Evolutionary conservation across 2,797 vertebrate genomes (phyloP), one percentile per base, ranked within the genome.

Genomic region (Chrysocyon brachyurus): DNA sequence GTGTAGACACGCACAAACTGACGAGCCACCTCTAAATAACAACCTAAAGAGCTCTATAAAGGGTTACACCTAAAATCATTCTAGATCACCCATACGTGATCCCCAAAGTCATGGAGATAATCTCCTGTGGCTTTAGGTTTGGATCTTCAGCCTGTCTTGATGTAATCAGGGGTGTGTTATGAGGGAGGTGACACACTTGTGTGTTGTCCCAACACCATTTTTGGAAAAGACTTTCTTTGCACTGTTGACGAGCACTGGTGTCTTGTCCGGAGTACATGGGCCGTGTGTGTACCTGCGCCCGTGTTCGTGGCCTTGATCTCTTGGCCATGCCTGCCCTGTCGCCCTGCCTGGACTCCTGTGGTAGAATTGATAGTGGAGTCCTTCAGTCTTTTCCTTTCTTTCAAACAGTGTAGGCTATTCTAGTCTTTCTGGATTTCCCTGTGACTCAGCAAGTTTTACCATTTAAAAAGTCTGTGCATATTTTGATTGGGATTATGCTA

Each of bases 261-360:
- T 61, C 84, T 17, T 3, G 5, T 78, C 54, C 26, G 7, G 19
- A n/a, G 19, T 19, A 17, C 49, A 24, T 0, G 1, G 57, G 7
- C 19, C 16, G 2, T 0, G 0, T 8, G 12, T 7, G 6, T 15
- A 2, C 54, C 9, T 1, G 8, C 12, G 61, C 3, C 17, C 28
- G 8, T 21, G 16, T 12, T 8, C 6, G 57, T 46, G 7, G 64
- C 28, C 11, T 4, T 21, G 28, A 6, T 0, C 24, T 1, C 1
- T 1, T 1, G 14, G 36, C 19, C 77, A 8, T n/a, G 8, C 11
- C 88, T 16, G 15, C 22, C 36, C 22, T 0, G 5, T 68, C 31
- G 3, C 6, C 0, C 26, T 1, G 12, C 11, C 40, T 8, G 4
- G 1, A 1, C 2, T 2, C 17, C 66, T 5, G 33, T 4, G 11